Evolutionary conservation across 2,113 vertebrate genomes (phyloP).

Genomic region (Perccottus glenii): DNA sequence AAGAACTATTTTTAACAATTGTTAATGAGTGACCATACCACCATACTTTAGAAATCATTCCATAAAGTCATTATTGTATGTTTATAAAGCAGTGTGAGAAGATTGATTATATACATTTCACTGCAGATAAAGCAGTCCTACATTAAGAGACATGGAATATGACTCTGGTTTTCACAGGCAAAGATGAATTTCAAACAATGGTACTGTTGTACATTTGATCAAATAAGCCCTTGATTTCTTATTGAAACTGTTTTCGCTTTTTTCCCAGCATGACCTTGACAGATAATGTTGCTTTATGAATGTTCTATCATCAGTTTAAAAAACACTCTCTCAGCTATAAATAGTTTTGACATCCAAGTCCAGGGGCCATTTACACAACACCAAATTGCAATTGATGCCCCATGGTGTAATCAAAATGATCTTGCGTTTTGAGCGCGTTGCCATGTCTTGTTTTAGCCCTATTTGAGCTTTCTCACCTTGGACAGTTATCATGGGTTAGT

Average conservation of each 20-base stretch:
- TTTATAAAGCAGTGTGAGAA: neutral
- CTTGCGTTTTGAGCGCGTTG: neutral
- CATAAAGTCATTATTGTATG: too few relatives aligned
- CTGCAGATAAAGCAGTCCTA: neutral
- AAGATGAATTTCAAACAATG: slow-evolving; percentile 11
- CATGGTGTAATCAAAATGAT: too few relatives aligned
- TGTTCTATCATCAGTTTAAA: neutral
- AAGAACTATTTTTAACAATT: too few relatives aligned
- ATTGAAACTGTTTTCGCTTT: neutral
- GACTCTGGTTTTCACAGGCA: slow-evolving; percentile 1
- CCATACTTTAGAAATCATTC: too few relatives aligned
- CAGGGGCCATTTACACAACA: neutral
- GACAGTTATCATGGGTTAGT: slow-evolving; percentile 56
- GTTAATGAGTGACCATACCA: too few relatives aligned
- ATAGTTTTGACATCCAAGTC: neutral
- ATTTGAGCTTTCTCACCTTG: slow-evolving; percentile 24
- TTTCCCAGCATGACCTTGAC: neutral
- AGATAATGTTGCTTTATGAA: neutral
- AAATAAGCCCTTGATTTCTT: neutral
- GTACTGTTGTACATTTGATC: neutral
- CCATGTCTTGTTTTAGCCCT: neutral
- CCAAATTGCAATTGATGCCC: neutral
- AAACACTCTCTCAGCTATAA: too few relatives aligned
- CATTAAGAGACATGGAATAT: neutral
- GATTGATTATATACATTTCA: neutral